A percentile compares a stretch with the other conserved stretches of the same genome.
Conservation (phyloP, 2,888 invertebrate species). For the Patella depressa region DNA sequence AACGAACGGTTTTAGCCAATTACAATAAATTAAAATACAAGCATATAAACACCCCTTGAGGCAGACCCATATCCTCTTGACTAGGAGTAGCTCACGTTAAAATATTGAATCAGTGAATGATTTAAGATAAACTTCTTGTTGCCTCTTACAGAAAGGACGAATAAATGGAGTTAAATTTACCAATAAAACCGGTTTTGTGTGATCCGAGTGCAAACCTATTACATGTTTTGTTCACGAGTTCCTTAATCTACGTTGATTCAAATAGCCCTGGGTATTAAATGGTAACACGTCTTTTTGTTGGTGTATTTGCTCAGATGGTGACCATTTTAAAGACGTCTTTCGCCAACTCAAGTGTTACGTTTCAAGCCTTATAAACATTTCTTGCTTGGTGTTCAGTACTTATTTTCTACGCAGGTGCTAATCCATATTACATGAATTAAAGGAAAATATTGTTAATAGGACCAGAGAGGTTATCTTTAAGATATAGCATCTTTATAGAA, state of each 20-base stretch:
- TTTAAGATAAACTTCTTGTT: neutral
- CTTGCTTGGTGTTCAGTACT: neutral
- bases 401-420: conserved; percentile 6
- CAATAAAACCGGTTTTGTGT: neutral
- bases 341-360: conserved; percentile 1
- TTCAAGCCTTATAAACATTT: neutral
- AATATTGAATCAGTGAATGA: neutral
- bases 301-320: conserved; percentile 4
- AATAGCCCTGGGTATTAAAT: conserved; percentile 7
- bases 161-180: too few relatives aligned
- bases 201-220: conserved; percentile 4
- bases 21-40: conserved; percentile 8
- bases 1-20: neutral
- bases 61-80: neutral
- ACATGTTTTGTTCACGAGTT: conserved; percentile 2
- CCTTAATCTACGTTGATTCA: neutral
- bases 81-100: neutral
- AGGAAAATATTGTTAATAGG: neutral
- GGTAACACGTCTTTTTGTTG: neutral
- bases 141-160: too few relatives aligned
- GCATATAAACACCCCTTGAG: neutral
- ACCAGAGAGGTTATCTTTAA: too few relatives aligned
- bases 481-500: too few relatives aligned
- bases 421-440: neutral
- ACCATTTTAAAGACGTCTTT: neutral